A percentile compares a stretch with the other conserved stretches of the same genome.
These are phyloP conservation scores for Passer domesticus DNA, from an alignment of 2,113 vertebrate genomes.

Conservation along the genomic window DNA sequence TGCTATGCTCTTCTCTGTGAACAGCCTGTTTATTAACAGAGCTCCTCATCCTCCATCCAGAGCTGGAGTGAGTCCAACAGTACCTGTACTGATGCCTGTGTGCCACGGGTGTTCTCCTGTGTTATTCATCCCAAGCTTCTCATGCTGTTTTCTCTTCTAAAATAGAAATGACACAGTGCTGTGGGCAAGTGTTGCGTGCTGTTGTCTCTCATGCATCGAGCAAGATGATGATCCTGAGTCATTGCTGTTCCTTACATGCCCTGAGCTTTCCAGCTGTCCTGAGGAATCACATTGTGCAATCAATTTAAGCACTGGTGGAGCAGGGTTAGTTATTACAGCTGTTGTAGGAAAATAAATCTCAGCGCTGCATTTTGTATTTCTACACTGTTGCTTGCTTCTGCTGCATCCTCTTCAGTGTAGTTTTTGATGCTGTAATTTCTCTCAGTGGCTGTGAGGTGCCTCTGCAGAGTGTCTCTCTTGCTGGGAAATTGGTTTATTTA, in stretches of 20 bases:
- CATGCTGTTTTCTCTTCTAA: not conserved
- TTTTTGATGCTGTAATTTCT: not conserved
- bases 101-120: not conserved
- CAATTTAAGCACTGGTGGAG: not conserved
- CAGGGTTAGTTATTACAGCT: not conserved
- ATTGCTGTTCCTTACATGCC: not conserved
- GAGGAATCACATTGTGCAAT: not conserved
- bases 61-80: not conserved
- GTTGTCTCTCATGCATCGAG: not conserved
- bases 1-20: not conserved
- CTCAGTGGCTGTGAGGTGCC: not conserved
- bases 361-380: not conserved
- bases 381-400: not conserved
- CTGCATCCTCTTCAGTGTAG: not conserved
- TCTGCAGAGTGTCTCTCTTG: not conserved
- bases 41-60: not conserved
- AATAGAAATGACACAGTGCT: not conserved
- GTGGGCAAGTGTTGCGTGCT: not conserved
- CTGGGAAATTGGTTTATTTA: not conserved
- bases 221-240: slow-evolving; percentile 12
- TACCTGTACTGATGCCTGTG: not conserved
- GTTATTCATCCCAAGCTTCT: not conserved
- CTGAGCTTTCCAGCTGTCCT: not conserved
- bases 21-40: not conserved
- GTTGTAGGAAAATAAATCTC: not conserved